Percentiles rank a stretch among this genome's conserved stretches.
Evolutionary conservation across 2,888 invertebrate species (phyloP).

Genomic region (Andrena bicolor): DNA sequence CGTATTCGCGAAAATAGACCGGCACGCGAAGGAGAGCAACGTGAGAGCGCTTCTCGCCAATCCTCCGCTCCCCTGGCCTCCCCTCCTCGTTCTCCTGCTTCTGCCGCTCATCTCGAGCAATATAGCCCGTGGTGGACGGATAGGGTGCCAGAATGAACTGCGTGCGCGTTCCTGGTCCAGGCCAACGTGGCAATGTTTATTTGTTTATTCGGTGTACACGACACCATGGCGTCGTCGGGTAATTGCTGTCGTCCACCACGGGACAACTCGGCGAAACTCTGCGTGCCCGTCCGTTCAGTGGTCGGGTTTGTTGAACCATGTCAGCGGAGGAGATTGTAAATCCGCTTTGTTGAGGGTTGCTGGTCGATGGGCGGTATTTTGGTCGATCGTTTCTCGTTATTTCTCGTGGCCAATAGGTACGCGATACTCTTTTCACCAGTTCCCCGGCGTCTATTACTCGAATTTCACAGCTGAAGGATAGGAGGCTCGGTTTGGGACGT

Average conservation of each 20-base stretch:
- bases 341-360: neutral
- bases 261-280: conserved; percentile 46
- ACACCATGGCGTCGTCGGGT: conserved; percentile 55
- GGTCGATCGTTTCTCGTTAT: neutral
- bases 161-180: conserved; percentile 46
- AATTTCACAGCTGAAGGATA: no score
- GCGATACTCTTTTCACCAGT: neutral
- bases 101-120: conserved; percentile 32
- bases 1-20: conserved; percentile 77
- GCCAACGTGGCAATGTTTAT: conserved; percentile 65
- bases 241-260: conserved; percentile 57
- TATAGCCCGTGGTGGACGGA: conserved; percentile 43
- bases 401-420: neutral
- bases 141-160: conserved; percentile 48
- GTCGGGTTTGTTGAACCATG: conserved; percentile 48
- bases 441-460: neutral
- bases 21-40: conserved; percentile 76
- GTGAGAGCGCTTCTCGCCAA: conserved; percentile 50
- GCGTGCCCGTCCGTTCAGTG: conserved; percentile 14
- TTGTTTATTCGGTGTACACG: conserved; percentile 67
- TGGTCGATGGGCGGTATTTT: neutral
- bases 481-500: no score
- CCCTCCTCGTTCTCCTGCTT: conserved; percentile 12
- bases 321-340: conserved; percentile 36
- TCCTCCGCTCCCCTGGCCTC: conserved; percentile 1